A percentile compares a stretch with the other conserved stretches of the same genome.
These are phyloP conservation scores for Micoletzkya japonica DNA, from an alignment of 2,888 invertebrate species.

Conservation along the genomic window DNA sequence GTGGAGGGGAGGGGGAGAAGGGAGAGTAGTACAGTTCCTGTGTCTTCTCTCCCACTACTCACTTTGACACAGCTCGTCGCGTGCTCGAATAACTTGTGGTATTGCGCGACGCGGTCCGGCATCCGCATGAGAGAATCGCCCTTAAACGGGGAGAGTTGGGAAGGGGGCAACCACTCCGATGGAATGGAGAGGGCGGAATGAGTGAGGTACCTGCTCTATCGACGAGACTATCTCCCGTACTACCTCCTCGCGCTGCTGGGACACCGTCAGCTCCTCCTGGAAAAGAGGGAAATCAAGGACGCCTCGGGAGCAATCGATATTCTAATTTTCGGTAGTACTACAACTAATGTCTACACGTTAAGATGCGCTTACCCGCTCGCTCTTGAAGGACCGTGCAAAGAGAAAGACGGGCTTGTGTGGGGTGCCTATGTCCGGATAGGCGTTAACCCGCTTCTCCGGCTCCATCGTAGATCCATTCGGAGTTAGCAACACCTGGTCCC, in stretches of 20 bases:
- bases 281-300: not conserved
- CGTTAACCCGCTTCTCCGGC: not conserved
- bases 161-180: not conserved
- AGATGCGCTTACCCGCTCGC: constrained; percentile 1
- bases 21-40: no score
- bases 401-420: constrained; percentile 20
- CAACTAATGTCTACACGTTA: not conserved
- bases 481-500: constrained; percentile 24
- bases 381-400: constrained; percentile 4
- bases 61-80: not conserved
- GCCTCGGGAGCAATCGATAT: not conserved
- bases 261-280: constrained; percentile 18
- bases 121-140: constrained; percentile 11
- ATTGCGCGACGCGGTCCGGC: not conserved
- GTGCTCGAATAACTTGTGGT: constrained; percentile 10
- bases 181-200: not conserved
- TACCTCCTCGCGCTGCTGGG: constrained; percentile 19
- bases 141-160: not conserved
- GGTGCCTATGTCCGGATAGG: not conserved
- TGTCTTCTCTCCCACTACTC: not conserved
- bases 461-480: constrained; percentile 18
- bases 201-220: not conserved
- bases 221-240: not conserved
- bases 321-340: not conserved
- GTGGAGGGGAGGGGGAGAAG: no score